Base-by-base conservation (phyloP, 2,113 vertebrate genomes). In the Malurus cyaneus region DNA sequence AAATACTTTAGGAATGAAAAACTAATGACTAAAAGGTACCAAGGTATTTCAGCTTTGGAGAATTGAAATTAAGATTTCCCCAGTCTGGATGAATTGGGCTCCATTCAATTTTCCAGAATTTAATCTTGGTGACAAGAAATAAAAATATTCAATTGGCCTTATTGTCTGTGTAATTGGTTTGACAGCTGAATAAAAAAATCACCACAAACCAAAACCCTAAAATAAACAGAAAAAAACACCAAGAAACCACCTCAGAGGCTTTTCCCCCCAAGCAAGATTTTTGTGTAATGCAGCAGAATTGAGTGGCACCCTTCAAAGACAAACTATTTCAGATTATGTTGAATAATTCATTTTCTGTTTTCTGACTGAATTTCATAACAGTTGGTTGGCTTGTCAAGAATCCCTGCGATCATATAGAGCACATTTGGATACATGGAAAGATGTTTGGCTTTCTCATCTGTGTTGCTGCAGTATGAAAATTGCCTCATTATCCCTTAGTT, bases 261-360 rank as follows among this genome's bases (percentile, higher is more conserved):
- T 72, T 83, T 32, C 26, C 64, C 31, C 31, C 7, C 29, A 77
- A 77, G 34, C 49, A 70, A 89, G 24, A 31, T 80, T 71, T 56
- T 92, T 73, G 76, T 53, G 60, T 82, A 96, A 71, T 26, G 49
- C 29, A 91, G 67, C 39, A 92, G 70, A 88, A 86, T 79, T 34
- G 7, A 94, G 44, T 78, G 71, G 49, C 86, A 71, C 65, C 67
- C 54, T 61, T 93, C 67, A 8, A 88, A 81, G 83, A 80, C 73
- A 92, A 96, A 89, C 21, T 57, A 60, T 86, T 94, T 95, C 77
- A 91, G 80, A 94, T 86, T 70, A 25, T 62, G 19, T 50, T 96
- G 84, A 96, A 96, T 96, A 95, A 97, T 96, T 93, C 11, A 94
- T 94, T 80, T 88, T 87, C 59, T 94, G 69, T 83, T 87, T 95